Evolutionary conservation across 1,140 invertebrate genomes (phyloP).

Genomic region (Hesperophylax magnus): DNA sequence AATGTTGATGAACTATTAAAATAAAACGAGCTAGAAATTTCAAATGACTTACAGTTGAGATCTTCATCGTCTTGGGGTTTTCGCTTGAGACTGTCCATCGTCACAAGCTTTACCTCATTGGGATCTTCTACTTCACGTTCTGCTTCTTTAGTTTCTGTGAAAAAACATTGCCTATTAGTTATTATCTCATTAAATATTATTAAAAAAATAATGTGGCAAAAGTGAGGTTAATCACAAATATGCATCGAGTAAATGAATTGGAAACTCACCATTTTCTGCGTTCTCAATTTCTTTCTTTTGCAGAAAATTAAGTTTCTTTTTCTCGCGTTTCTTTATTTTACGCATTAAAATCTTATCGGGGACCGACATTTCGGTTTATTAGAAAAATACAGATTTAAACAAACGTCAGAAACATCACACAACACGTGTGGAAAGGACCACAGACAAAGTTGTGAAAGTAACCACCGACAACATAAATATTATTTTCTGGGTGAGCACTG

Average conservation of each 20-base stretch:
- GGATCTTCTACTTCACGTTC: constrained; percentile 58
- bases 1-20: not conserved
- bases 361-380: constrained; percentile 74
- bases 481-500: too few species aligned
- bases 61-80: constrained; percentile 53
- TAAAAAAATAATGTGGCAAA: constrained; percentile 45
- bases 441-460: not conserved
- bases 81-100: constrained; percentile 47
- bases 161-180: constrained; percentile 4
- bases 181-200: constrained; percentile 10
- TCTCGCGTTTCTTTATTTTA: constrained; percentile 84
- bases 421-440: constrained; percentile 45
- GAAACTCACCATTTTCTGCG: constrained; percentile 50
- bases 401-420: constrained; percentile 41
- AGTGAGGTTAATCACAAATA: constrained; percentile 51
- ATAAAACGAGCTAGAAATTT: not conserved
- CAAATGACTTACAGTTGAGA: constrained; percentile 45
- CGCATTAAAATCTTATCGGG: constrained; percentile 83
- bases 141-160: constrained; percentile 39
- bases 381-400: not conserved
- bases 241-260: constrained; percentile 17
- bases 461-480: too few species aligned
- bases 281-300: constrained; percentile 69
- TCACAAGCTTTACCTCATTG: constrained; percentile 57
- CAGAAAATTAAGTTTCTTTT: constrained; percentile 76